Conservation (phyloP, 2,113 vertebrate species). For the Sigmodon hispidus region DNA sequence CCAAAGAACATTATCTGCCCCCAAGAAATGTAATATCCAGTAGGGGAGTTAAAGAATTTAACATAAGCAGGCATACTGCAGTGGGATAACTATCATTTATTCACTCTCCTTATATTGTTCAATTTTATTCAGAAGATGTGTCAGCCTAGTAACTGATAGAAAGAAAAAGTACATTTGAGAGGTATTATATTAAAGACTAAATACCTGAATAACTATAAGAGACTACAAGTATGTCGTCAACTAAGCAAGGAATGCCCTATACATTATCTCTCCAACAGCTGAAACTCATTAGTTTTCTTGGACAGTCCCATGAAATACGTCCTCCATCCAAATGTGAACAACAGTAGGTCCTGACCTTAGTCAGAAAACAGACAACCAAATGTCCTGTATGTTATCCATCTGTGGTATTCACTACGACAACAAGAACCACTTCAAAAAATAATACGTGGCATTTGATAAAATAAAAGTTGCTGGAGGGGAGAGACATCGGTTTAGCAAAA, state of each 20-base stretch:
- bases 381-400: slow-evolving; percentile 66
- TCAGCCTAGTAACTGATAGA: slow-evolving; percentile 34
- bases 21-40: slow-evolving; percentile 53
- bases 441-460: slow-evolving; percentile 79
- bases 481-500: slow-evolving; percentile 72
- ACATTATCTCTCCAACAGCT: slow-evolving; percentile 69
- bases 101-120: not conserved
- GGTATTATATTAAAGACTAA: slow-evolving; percentile 25
- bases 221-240: slow-evolving; percentile 62
- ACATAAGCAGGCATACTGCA: not conserved
- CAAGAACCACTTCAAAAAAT: slow-evolving; percentile 76
- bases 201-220: slow-evolving; percentile 42
- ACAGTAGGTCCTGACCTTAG: slow-evolving; percentile 77
- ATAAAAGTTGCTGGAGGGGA: slow-evolving; percentile 77
- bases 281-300: slow-evolving; percentile 73
- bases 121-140: slow-evolving; percentile 17
- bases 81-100: slow-evolving; percentile 6
- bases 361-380: slow-evolving; percentile 73
- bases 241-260: slow-evolving; percentile 64
- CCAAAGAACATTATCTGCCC: not conserved
- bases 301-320: slow-evolving; percentile 65
- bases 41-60: not conserved
- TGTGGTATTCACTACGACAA: slow-evolving; percentile 76
- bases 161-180: slow-evolving; percentile 43
- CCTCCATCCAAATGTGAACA: slow-evolving; percentile 77